These are phyloP conservation scores for Gorsachius magnificus DNA, from an alignment of 2,797 vertebrate genomes.

Conservation along the genomic window DNA sequence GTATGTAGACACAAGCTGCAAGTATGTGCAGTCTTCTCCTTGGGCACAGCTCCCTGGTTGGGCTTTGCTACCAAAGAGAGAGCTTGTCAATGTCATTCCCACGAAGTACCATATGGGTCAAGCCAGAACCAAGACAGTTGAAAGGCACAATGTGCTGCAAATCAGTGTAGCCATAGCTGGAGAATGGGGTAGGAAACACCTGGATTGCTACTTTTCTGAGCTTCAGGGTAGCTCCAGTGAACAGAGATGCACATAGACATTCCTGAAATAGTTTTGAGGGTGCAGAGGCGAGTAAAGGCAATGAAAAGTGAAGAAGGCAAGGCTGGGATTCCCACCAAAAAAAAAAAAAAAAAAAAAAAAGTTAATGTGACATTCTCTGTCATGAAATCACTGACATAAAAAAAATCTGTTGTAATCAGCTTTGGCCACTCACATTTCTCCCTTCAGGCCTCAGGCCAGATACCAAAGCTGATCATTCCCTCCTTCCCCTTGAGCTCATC, in stretches of 20 bases:
- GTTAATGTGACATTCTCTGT: background rate
- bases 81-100: background rate
- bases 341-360: background rate
- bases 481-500: background rate
- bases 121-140: fast-evolving
- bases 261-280: background rate
- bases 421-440: background rate
- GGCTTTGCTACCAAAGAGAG: background rate
- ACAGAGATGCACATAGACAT: background rate
- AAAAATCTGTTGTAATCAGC: background rate
- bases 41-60: fast-evolving
- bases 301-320: background rate
- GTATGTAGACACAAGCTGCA: background rate
- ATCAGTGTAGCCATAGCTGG: background rate
- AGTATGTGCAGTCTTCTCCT: no score
- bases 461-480: background rate
- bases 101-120: fast-evolving
- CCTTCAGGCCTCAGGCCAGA: background rate
- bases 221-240: background rate
- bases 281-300: background rate
- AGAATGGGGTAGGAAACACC: background rate
- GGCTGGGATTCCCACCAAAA: background rate
- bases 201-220: background rate
- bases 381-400: background rate
- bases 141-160: background rate